These are phyloP conservation scores for Drosophila mimetica DNA, from an alignment of 2,888 invertebrate genomes.

Conservation along the genomic window DNA sequence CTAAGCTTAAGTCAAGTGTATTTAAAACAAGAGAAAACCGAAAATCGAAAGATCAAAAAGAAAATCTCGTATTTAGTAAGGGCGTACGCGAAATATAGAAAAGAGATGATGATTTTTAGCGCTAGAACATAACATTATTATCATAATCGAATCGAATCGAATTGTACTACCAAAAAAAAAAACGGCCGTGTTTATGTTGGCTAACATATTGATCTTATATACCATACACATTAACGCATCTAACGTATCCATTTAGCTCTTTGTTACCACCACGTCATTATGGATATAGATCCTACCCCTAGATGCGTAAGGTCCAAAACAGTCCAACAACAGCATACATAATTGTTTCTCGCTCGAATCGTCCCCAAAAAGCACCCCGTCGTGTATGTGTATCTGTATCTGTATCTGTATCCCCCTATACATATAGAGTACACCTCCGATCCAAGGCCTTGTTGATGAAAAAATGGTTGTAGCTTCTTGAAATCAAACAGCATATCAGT, in stretches of 20 bases:
- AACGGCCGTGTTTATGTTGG: conserved; percentile 72
- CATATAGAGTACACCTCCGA: conserved; percentile 25
- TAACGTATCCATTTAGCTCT: conserved; percentile 13
- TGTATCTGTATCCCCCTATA: background rate
- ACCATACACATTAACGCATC: conserved; percentile 10
- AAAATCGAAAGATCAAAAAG: conserved; percentile 25
- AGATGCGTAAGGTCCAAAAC: conserved; percentile 14
- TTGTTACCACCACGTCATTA: conserved; percentile 16
- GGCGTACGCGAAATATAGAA: conserved; percentile 63
- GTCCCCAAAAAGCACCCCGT: conserved; percentile 11
- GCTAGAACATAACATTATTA: conserved; percentile 37
- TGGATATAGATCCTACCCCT: conserved; percentile 12
- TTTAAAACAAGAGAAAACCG: conserved; percentile 50
- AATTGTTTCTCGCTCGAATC: conserved; percentile 10
- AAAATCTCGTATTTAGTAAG: conserved; percentile 60
- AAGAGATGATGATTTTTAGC: conserved; percentile 53
- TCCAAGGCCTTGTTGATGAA: conserved; percentile 46
- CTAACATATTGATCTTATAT: conserved; percentile 37
- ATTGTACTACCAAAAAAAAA: conserved; percentile 51
- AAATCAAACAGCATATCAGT: conserved; percentile 74
- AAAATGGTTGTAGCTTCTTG: conserved; percentile 70
- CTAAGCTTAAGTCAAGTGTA: conserved; percentile 62
- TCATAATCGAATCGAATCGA: conserved; percentile 34
- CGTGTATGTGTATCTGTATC: too few relatives aligned
- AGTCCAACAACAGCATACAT: background rate